phyloP scores from a whole-genome alignment of 2,888 invertebrate genomes.

The Calameuta idolon region DNA sequence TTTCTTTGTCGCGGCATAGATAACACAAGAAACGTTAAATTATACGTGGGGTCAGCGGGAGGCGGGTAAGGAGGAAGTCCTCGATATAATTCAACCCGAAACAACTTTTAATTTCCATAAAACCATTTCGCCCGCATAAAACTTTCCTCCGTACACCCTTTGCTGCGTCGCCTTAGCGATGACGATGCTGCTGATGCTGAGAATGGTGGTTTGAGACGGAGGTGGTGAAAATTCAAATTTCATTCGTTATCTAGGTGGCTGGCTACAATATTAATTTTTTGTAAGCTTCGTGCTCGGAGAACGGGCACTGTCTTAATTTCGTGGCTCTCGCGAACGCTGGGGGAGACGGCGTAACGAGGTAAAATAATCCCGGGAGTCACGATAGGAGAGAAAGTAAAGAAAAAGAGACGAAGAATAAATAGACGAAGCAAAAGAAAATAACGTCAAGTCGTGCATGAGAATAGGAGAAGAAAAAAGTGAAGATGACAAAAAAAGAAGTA shows the following conservation, averaged over 20 bases:
- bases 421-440: neutral
- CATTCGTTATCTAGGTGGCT: constrained; percentile 44
- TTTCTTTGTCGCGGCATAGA: neutral
- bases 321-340: constrained; percentile 25
- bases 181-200: neutral
- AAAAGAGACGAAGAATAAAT: constrained; percentile 6
- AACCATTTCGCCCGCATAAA: constrained; percentile 42
- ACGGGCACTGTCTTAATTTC: constrained; percentile 35
- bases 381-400: constrained; percentile 12
- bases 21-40: constrained; percentile 23
- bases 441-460: neutral
- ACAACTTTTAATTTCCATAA: constrained; percentile 60
- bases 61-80: neutral
- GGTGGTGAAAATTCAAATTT: constrained; percentile 50
- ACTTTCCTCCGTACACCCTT: constrained; percentile 29
- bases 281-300: constrained; percentile 16
- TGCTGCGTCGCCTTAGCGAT: neutral
- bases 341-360: constrained; percentile 15
- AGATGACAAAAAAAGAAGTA: constrained; percentile 14
- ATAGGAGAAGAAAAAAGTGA: constrained; percentile 7
- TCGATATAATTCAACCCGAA: constrained; percentile 45
- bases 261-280: constrained; percentile 42
- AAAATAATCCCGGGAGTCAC: constrained; percentile 24
- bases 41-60: constrained; percentile 9
- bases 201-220: constrained; percentile 11